Percentiles rank a stretch among this genome's conserved stretches.
Conservation (phyloP, 1,140 invertebrate species). For the Nasonia giraulti region DNA sequence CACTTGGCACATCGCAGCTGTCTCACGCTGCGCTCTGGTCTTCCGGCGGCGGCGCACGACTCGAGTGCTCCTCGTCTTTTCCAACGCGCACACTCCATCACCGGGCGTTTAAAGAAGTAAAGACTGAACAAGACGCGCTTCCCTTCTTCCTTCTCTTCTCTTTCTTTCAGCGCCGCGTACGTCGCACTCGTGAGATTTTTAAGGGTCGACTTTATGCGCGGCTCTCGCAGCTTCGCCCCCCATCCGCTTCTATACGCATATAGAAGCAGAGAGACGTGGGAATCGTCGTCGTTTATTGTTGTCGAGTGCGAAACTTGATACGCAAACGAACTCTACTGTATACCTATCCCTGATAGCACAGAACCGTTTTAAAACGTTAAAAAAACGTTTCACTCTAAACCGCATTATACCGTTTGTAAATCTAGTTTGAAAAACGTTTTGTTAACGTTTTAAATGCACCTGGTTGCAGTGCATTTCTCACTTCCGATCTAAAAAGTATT, state of each 20-base stretch:
- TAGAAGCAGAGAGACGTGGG: not conserved
- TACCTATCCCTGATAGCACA: too few species aligned
- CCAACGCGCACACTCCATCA: conserved; percentile 71
- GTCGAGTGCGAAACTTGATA: conserved; percentile 42
- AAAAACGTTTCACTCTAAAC: too few species aligned
- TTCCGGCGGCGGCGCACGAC: conserved; percentile 45
- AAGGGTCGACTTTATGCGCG: conserved; percentile 39
- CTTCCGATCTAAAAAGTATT: too few species aligned
- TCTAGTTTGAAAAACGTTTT: too few species aligned
- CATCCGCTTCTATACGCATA: not conserved
- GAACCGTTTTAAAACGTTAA: too few species aligned
- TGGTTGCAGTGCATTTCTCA: too few species aligned
- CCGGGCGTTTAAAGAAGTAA: conserved; percentile 72
- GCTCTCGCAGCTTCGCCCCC: not conserved
- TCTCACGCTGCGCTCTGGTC: conserved; percentile 37
- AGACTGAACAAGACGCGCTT: conserved; percentile 66
- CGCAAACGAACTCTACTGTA: conserved; percentile 12
- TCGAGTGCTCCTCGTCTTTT: conserved; percentile 67
- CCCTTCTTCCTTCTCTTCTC: conserved; percentile 39
- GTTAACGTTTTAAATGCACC: too few species aligned
- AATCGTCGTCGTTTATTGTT: conserved; percentile 33
- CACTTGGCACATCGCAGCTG: conserved; percentile 29
- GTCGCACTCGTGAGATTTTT: conserved; percentile 39
- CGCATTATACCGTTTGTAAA: too few species aligned
- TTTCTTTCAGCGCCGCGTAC: not conserved